Conservation (phyloP, 2,888 invertebrate genomes). For the Clanis bilineata region DNA sequence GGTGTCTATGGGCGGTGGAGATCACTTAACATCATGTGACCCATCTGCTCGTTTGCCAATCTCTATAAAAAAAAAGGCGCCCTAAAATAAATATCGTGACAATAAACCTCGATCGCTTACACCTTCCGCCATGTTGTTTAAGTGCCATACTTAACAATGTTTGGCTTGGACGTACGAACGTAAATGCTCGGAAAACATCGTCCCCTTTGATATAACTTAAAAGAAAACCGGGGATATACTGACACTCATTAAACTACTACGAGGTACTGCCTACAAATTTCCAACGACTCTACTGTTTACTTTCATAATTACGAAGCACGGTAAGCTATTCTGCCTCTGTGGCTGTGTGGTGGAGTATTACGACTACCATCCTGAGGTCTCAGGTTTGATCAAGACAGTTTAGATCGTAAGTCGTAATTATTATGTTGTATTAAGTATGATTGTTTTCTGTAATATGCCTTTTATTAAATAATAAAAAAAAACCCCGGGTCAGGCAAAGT, state of each 20-base stretch:
- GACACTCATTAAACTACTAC: constrained; percentile 40
- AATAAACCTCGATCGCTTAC: constrained; percentile 25
- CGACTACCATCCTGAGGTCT: too few species aligned
- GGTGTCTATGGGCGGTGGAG: too few species aligned
- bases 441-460: too few species aligned
- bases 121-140: constrained; percentile 36
- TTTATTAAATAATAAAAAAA: too few species aligned
- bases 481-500: too few species aligned
- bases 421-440: too few species aligned
- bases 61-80: too few species aligned
- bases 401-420: too few species aligned
- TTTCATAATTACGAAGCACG: not conserved
- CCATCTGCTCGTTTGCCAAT: too few species aligned
- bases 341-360: not conserved
- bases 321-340: not conserved
- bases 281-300: not conserved
- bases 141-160: constrained; percentile 62
- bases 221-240: constrained; percentile 35
- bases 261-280: not conserved
- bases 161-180: constrained; percentile 54
- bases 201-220: constrained; percentile 51
- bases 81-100: not conserved
- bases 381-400: not conserved
- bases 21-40: too few species aligned
- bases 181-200: constrained; percentile 52